Evolutionary conservation across 2,113 vertebrate genomes (phyloP), one percentile per base, ranked within the genome.

Genomic region (Perca schrenkii): DNA sequence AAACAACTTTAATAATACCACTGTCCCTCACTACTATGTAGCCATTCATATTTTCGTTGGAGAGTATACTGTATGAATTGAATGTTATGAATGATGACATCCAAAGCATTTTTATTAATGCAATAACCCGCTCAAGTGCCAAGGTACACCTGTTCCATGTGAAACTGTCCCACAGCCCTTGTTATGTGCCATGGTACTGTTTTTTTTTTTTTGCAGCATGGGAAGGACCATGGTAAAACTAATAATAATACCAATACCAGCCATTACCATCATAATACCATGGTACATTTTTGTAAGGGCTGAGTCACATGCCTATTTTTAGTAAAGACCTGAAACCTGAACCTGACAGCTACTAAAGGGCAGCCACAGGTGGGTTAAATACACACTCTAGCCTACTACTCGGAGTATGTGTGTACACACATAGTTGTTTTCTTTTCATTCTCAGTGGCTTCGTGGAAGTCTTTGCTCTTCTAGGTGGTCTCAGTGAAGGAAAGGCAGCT

Each of bases 381-480:
- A 40, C 40, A 40, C 40, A 40, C 40, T 40, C 8, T 40, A 10
- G 40, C 40, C 40, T 40, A 21, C 36, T 40, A 67, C 34, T 50
- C 19, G 22, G 60, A 22, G 49, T 12, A 17, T 25, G n/a, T 28
- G 31, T 53, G 17, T 34, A 40, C 40, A 31, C 36, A 56, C 62
- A 50, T n/a, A 50, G 36, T 25, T 58, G 46, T 53, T 75, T 47
- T 47, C 36, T 46, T 71, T 71, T 22, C 11, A 43, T 50, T 73
- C 22, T 28, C 21, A 21, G 52, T 13, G 4, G 31, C 34, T 80
- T 25, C 4, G 8, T 62, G 58, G 25, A 31, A 40, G 77, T 19
- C 43, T 79, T 53, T 73, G 57, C 66, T 81, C 61, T 64, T 77
- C 53, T 57, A 49, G 81, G 78, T 79, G 78, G 66, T 79, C 81